Evolutionary conservation across 1,140 invertebrate genomes (phyloP).

Genomic region (Drosophila pseudoobscura): DNA sequence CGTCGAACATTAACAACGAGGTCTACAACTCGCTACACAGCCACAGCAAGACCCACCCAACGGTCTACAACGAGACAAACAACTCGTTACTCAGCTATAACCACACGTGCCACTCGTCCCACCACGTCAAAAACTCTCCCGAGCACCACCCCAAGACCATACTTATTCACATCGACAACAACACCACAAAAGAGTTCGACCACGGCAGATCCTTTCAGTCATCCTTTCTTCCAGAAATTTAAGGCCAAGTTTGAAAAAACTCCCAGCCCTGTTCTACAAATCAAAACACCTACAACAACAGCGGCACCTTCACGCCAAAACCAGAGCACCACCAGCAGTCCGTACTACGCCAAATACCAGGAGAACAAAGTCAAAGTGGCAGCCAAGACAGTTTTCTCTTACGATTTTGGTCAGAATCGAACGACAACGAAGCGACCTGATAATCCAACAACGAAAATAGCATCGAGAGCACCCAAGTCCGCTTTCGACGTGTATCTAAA

Average conservation of each 20-base stretch:
- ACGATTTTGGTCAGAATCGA: conserved; percentile 46
- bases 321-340: conserved; percentile 35
- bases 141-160: conserved; percentile 59
- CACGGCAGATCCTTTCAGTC: conserved; percentile 54
- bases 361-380: conserved; percentile 52
- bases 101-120: conserved; percentile 4
- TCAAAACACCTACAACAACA: conserved; percentile 12
- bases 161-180: conserved; percentile 54
- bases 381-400: conserved; percentile 49
- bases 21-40: not conserved
- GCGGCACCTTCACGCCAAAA: not conserved
- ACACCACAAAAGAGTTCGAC: conserved; percentile 13
- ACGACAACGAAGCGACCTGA: conserved; percentile 28
- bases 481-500: conserved; percentile 45
- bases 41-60: conserved; percentile 9
- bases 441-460: conserved; percentile 8
- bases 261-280: not conserved
- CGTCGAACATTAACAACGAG: not conserved
- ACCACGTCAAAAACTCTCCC: conserved; percentile 12
- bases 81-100: conserved; percentile 11
- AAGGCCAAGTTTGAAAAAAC: conserved; percentile 44
- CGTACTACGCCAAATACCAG: conserved; percentile 63
- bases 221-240: conserved; percentile 68
- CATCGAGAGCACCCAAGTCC: not conserved
- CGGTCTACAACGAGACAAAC: not conserved